Conservation (phyloP, 2,797 vertebrate species). For the Sebastes matsubarae region DNA sequence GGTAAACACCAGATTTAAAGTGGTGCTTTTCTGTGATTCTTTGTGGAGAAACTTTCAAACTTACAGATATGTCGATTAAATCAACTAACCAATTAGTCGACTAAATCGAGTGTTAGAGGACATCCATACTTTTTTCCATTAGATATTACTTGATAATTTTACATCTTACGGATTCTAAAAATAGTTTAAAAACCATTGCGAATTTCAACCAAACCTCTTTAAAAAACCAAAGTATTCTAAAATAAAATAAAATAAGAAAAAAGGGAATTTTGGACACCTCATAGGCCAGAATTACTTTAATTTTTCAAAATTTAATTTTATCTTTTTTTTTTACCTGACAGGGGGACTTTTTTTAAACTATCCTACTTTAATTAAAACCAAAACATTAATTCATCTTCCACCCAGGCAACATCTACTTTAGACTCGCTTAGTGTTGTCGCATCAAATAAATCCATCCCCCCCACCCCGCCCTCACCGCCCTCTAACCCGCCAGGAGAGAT, state of each 20-base stretch:
- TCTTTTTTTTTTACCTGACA: not conserved
- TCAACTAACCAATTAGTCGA: no score
- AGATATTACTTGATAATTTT: not conserved
- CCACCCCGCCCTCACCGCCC: not conserved
- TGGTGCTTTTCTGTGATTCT: no score
- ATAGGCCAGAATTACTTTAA: not conserved
- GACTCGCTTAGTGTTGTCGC: not conserved
- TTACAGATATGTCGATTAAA: no score
- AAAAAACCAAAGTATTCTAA: no score
- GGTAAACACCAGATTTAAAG: no score
- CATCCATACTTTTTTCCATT: not conserved
- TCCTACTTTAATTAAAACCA: not conserved
- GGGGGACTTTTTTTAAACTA: not conserved
- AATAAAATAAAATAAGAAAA: no score
- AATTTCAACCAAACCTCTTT: not conserved
- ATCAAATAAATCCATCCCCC: not conserved
- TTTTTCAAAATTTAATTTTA: not conserved
- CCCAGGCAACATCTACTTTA: not conserved
- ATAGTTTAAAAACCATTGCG: not conserved
- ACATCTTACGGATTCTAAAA: not conserved
- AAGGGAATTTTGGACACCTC: not conserved
- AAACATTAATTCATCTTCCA: not conserved
- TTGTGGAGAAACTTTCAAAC: no score
- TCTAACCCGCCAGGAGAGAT: not conserved
- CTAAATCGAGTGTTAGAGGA: no score